Evolutionary conservation across 1,140 invertebrate genomes (phyloP), one percentile per base, ranked within the genome.

Genomic region (Dryas iulia): DNA sequence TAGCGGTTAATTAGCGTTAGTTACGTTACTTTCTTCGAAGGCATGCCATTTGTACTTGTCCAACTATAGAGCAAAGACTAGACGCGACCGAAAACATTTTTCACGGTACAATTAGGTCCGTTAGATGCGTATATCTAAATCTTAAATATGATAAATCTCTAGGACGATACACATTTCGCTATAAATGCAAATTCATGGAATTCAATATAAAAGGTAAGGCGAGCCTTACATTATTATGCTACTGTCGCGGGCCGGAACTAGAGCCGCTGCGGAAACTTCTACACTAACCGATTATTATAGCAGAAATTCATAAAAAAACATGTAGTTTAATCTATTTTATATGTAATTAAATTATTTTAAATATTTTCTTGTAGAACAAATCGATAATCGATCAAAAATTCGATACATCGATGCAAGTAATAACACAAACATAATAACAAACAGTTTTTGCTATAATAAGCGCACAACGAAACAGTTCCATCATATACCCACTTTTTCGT

Each of bases 181-280:
- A 89, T 91, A 91, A 91, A 91, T 91, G 89, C 89, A 91, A 91
- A 90, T 91, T 91, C 87, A 91, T 89, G 89, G 89, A 91, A 91
- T 91, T 91, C 87, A 91, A 89, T 86, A 87, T 83, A 84, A 79
- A 71, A 76, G 74, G 80, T 90, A 88, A 90, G 86, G 82, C 83
- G 24, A 57, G 78, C 65, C 84, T 91, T 88, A 90, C 35, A 78
- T 71, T 89, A 90, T 89, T 90, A 89, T 89, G 86, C 86, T 91
- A 89, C 79, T 73, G 52, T 53, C 52, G 18, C 30, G 67, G 57
- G 53, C 30, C 68, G 57, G 35, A 65, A 35, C 54, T 28, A 26
- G 25, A 65, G 53, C 31, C 57, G 57, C 53, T 53, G n/a, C 39
- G n/a, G 24, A 28, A 25, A 31, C 61, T 28, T 52, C 21, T 23